Conservation (phyloP, 2,888 invertebrate genomes). For the Piscicola geometra region DNA sequence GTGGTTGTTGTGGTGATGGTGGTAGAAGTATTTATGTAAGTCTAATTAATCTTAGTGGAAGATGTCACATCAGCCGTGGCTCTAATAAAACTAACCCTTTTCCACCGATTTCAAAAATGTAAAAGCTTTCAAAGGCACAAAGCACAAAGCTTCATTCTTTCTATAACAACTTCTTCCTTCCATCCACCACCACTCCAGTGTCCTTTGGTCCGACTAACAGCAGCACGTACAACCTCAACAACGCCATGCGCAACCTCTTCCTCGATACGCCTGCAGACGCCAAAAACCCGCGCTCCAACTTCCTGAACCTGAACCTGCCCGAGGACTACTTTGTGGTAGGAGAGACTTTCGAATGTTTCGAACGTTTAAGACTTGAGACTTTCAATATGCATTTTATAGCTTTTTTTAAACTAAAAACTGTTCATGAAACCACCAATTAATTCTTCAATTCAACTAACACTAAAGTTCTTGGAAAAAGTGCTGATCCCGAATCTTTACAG, state of each 20-base stretch:
- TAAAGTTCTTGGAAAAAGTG: conserved; percentile 47
- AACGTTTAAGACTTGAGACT: too few relatives aligned
- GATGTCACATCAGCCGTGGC: too few relatives aligned
- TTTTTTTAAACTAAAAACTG: too few relatives aligned
- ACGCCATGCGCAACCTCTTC: conserved; percentile 60
- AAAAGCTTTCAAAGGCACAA: too few relatives aligned
- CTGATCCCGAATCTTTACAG: conserved; percentile 60
- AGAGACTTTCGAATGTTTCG: too few relatives aligned
- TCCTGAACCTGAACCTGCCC: conserved; percentile 30
- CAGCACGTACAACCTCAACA: conserved; percentile 63
- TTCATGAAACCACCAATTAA: too few relatives aligned
- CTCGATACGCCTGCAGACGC: conserved; percentile 30
- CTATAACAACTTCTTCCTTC: neutral
- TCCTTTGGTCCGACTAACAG: conserved; percentile 61
- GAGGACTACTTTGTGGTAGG: conserved; percentile 36
- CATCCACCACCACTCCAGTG: conserved; percentile 53
- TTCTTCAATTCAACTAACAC: too few relatives aligned
- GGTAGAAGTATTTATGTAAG: too few relatives aligned
- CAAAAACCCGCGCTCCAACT: conserved; percentile 27
- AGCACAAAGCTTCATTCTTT: neutral
- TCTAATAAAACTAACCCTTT: too few relatives aligned
- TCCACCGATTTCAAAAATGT: neutral
- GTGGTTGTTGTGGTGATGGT: neutral
- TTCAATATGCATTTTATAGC: too few relatives aligned
- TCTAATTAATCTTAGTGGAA: too few relatives aligned